Base-by-base conservation (phyloP, 2,888 invertebrate species). In the Cheilosia vernalis region DNA sequence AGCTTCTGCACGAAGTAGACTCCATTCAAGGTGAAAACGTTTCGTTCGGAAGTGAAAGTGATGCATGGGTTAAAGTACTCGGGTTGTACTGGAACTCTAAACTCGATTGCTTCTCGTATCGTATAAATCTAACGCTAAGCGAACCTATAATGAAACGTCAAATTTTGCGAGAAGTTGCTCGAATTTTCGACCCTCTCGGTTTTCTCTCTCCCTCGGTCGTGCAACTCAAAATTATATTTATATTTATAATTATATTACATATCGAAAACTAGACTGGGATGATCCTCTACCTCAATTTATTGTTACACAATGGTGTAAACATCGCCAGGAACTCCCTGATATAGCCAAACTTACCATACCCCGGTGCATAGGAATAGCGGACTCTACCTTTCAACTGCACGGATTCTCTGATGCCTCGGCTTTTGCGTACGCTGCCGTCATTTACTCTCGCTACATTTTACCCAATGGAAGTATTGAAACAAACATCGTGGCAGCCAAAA, bases 1-100 rank as follows among this genome's bases (percentile, higher is more conserved):
- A n/a, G n/a, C n/a, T n/a, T n/a, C n/a, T n/a, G n/a, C n/a, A 87
- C n/a, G 76, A 87, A 9, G 78, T 67, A 56, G 79, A 87, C 1
- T 5, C 24, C 2, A 5, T 58, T 19, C 33, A 60, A 17, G 72
- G 56, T 30, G 21, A 27, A 30, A 19, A 17, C 15, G 37, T 61
- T 27, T 30, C 72, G 0, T 37, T 72, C 5, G 55, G 24, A 7
- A 66, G 33, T 2, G 21, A 19, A 10, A 4, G 21, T 19, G 33
- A 86, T n/a, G 55, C 56, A 9, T 63, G 58, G 13, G 37, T 64
- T 10, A 87, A 82, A 67, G 56, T 87, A 74, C 24, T 24, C 24
- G 24, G 24, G 3, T 3, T 24, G 24, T 24, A 24, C 24, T 24
- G 24, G 24, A 24, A 78, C n/a, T 67, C 87, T 4, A 15, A 49